Evolutionary conservation across 2,797 vertebrate genomes (phyloP), one percentile per base, ranked within the genome.

Genomic region (Mormyrops boulengeri): DNA sequence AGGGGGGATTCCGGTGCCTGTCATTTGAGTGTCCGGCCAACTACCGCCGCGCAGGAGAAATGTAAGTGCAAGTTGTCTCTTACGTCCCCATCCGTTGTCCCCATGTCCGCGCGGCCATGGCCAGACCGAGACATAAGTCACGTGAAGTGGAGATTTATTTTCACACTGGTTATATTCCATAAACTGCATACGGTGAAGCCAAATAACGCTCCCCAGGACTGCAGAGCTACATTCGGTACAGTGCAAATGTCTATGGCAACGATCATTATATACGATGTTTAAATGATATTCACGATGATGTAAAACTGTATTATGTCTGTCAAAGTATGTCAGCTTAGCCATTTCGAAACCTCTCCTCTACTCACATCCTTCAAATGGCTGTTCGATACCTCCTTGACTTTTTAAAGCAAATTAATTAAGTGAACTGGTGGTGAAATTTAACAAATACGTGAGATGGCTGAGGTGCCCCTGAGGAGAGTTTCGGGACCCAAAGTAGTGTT

Each of bases 1-100:
- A 98, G 93, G 99, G 99, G 0, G 94, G 96, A 77, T 99, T 97
- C 93, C 96, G 96, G 91, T 99, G 99, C 80, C 94, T 99, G 89
- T 95, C 96, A 22, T 96, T 99, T 9, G 96, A 97, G 0, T 99
- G 99, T 85, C 98, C 98, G 0, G 93, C 94, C 87, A 98, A 99
- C 91, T 99, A 99, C 92, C 96, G 96, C 47, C 97, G 95, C 60
- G 95, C 97, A 0, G 96, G 96, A 93, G 97, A 98, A 57, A 97
- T 95, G 99, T 99, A 95, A 99, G 99, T 98, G 53, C 55, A 47
- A 26, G 30, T 7, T 4, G 14, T 57, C 30, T 26, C 50, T n/a
- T 49, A 7, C 17, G n/a, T 5, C 80, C n/a, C 38, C 6, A 44
- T 22, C 73, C 14, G 14, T 41, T 12, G 14, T 19, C 69, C 73